Base-by-base conservation (phyloP, 2,888 invertebrate species). In the Cordilura impudica region DNA sequence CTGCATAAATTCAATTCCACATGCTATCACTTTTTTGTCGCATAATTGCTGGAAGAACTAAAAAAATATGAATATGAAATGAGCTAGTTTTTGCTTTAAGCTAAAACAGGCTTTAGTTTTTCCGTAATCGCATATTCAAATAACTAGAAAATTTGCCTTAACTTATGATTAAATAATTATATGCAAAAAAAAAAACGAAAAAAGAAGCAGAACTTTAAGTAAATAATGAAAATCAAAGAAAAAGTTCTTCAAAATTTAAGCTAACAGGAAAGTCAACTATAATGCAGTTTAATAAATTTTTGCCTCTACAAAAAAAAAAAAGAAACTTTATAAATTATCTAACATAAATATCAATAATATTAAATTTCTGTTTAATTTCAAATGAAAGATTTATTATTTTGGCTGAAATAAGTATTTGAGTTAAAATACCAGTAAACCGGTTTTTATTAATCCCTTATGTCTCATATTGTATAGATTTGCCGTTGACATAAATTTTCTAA, bases 31-130 rank as follows among this genome's bases (percentile, higher is more conserved):
- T 63, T 51, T 71, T 79, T 67, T 79, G 75, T 69, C 75, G 79
- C 79, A 79, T 79, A 75, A 79, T 63, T 75, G 18, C 71, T 63
- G 67, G 70, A 67, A 72, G 53, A 75, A 47, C 19, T 45, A 63
- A 58, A 54, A 61, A 78, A 75, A 67, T 75, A 71, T 75, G 79
- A 71, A 79, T 79, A 69, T 26, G 47, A 67, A 79, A 79, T 79
- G 16, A 79, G 63, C 31, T 39, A 21, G 51, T 78, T 60, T 51
- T 70, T 8, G 4, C n/a, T 14, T 26, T 14, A 39, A 35, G 2
- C 26, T 21, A 39, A 1, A n/a, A 49, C 0, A 7, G n/a, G 49
- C 47, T 49, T 1, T 39, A n/a, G 35, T 39, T 39, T 39, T 31
- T 7, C 49, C 23, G 1, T 26, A 56, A 65, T 76, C 21, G 58